Percentiles rank a stretch among this genome's conserved stretches.
Conservation (phyloP, 2,113 vertebrate species). For the Misgurnus anguillicaudatus region DNA sequence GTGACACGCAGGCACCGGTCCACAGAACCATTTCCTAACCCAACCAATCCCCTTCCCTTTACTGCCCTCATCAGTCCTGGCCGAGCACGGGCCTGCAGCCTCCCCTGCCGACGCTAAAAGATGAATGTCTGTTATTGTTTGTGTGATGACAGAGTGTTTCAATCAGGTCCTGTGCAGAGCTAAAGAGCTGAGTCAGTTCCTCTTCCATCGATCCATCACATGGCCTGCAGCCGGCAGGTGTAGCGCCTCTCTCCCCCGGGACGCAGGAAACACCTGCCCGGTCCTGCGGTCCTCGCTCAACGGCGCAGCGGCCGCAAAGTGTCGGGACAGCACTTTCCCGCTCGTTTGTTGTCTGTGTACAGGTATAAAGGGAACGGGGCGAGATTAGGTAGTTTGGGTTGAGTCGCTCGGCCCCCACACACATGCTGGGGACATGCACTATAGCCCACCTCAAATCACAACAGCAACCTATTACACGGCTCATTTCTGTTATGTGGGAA, state of each 20-base stretch:
- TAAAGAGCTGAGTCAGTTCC: conserved; percentile 84
- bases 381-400: conserved; percentile 16
- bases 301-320: conserved; percentile 69
- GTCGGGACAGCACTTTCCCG: conserved; percentile 81
- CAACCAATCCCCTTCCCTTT: conserved; percentile 51
- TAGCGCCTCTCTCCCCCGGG: conserved; percentile 72
- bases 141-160: conserved; percentile 87
- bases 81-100: conserved; percentile 9
- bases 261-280: conserved; percentile 80
- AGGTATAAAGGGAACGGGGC: conserved; percentile 67
- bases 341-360: conserved; percentile 75
- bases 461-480: neutral
- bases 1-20: neutral
- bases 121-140: conserved; percentile 87
- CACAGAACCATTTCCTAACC: conserved; percentile 19
- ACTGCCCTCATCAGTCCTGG: conserved; percentile 64
- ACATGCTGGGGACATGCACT: conserved; percentile 24
- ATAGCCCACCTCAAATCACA: conserved; percentile 20
- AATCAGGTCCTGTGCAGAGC: conserved; percentile 80
- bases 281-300: conserved; percentile 48
- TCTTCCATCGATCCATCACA: conserved; percentile 82
- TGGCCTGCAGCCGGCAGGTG: conserved; percentile 77
- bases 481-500: too few relatives aligned
- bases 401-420: conserved; percentile 69
- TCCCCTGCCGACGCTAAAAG: conserved; percentile 62